These are phyloP conservation scores for Ammospiza nelsoni DNA, from an alignment of 2,113 vertebrate genomes.

Conservation along the genomic window DNA sequence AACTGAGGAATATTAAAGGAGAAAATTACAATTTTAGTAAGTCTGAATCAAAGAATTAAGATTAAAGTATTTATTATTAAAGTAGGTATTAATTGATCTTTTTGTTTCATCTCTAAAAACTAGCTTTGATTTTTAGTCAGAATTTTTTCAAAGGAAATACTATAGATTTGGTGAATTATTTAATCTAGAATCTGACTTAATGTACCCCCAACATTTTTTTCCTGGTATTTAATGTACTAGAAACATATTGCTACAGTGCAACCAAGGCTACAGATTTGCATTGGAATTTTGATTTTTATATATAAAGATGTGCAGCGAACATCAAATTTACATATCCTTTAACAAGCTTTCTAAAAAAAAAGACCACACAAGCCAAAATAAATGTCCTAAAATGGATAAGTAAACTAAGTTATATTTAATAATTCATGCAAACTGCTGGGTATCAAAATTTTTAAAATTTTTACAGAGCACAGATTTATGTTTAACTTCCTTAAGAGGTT, in stretches of 20 bases:
- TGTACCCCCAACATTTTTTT: not conserved
- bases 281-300: not conserved
- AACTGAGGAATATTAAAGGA: not conserved
- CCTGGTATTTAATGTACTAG: not conserved
- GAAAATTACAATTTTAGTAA: not conserved
- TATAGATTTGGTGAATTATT: not conserved
- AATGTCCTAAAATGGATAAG: not conserved
- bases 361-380: not conserved
- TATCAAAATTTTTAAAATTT: not conserved
- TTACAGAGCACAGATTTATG: not conserved
- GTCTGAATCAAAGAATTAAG: not conserved
- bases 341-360: not conserved
- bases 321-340: not conserved
- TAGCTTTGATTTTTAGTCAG: not conserved
- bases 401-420: not conserved
- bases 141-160: not conserved
- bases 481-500: not conserved
- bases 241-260: not conserved
- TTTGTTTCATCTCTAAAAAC: not conserved
- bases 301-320: not conserved
- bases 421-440: not conserved
- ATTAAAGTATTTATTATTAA: not conserved
- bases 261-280: not conserved
- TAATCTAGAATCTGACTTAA: not conserved
- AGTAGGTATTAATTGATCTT: not conserved